Evolutionary conservation across 2,113 vertebrate genomes (phyloP).

Genomic region (Elephas maximus): DNA sequence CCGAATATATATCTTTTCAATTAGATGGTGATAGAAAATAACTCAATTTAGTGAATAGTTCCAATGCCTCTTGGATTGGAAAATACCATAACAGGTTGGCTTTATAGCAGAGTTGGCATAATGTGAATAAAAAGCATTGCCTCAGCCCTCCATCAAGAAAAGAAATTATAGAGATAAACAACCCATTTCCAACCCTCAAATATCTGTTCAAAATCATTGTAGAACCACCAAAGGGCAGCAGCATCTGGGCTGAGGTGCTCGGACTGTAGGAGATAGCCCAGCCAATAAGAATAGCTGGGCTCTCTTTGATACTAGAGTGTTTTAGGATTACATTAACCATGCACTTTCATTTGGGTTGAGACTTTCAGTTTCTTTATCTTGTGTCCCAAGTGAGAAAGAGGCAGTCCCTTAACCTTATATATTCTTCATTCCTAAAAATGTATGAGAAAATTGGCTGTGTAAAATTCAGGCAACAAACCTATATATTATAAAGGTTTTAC

Average conservation of each 20-base stretch:
- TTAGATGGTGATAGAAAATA: slow-evolving; percentile 40
- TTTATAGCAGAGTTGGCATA: neutral
- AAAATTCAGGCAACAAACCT: neutral
- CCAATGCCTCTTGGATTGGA: neutral
- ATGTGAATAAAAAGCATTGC: neutral
- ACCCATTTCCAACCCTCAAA: neutral
- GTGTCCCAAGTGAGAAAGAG: neutral
- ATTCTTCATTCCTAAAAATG: neutral
- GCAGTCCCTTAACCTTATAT: neutral
- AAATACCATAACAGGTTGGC: neutral
- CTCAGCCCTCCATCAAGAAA: slow-evolving; percentile 42
- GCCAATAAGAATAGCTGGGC: neutral
- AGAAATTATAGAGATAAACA: slow-evolving; percentile 58
- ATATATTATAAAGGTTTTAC: neutral
- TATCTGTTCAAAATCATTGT: neutral
- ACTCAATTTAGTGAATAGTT: slow-evolving; percentile 16
- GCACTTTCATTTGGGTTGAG: neutral
- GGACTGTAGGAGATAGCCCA: neutral
- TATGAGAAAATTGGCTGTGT: neutral
- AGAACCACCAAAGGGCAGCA: neutral
- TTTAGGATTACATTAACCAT: neutral
- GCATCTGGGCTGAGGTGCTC: neutral
- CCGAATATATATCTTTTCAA: slow-evolving; percentile 58
- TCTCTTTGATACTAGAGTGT: neutral
- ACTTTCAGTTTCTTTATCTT: neutral